Conservation (phyloP, 2,113 vertebrate species). For the Carassius carassius region DNA sequence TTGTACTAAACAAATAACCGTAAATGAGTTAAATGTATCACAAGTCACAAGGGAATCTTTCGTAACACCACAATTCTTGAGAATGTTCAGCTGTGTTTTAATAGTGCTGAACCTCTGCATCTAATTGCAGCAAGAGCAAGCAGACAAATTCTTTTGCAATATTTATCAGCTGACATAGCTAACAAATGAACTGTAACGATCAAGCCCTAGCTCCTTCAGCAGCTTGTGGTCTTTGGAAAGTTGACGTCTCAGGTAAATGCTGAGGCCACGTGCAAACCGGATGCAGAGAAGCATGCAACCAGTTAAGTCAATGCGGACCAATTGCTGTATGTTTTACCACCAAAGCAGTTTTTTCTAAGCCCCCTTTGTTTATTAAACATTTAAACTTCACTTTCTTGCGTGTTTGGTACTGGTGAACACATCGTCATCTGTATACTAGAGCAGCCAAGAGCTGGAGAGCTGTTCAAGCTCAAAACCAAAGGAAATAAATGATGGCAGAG, state of each 20-base stretch:
- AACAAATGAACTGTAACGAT: constrained; percentile 49
- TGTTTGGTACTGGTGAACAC: constrained; percentile 32
- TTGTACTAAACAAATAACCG: not conserved
- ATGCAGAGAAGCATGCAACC: constrained; percentile 58
- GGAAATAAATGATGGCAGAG: constrained; percentile 69
- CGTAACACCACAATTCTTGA: not conserved
- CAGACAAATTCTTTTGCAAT: not conserved
- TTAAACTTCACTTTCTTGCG: constrained; percentile 44
- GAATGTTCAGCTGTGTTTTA: constrained; percentile 16
- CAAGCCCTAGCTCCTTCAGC: constrained; percentile 1
- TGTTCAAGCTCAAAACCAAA: constrained; percentile 68
- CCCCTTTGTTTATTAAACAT: constrained; percentile 64
- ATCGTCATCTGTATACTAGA: constrained; percentile 63
- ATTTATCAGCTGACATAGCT: constrained; percentile 30
- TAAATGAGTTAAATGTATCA: constrained; percentile 19
- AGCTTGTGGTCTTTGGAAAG: constrained; percentile 34
- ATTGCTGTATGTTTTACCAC: constrained; percentile 63
- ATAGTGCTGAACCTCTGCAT: not conserved
- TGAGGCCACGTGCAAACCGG: constrained; percentile 47
- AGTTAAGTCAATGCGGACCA: constrained; percentile 68
- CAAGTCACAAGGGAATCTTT: not conserved
- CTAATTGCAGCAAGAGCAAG: constrained; percentile 16
- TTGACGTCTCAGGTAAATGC: constrained; percentile 36
- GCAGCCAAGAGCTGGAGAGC: constrained; percentile 68
- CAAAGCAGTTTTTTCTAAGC: constrained; percentile 57